phyloP scores from a whole-genome alignment of 2,888 invertebrate genomes.

The Nasonovia ribisnigri region DNA sequence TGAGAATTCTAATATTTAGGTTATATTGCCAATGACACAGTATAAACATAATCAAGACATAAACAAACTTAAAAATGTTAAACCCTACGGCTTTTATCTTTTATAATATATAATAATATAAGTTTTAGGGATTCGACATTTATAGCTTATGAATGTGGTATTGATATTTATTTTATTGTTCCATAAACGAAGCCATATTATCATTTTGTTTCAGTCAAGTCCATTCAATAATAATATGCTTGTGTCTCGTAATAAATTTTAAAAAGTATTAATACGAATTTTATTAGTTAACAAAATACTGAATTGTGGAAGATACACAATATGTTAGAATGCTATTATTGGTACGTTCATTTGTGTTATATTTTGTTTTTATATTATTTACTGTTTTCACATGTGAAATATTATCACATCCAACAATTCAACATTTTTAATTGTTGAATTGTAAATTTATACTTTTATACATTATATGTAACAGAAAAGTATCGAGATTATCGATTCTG shows the following conservation, averaged over 20 bases:
- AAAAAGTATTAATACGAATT: not conserved
- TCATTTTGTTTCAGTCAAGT: not conserved
- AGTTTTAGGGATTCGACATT: not conserved
- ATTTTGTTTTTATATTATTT: not conserved
- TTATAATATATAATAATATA: constrained; percentile 9
- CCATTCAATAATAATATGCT: not conserved
- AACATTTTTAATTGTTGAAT: not conserved
- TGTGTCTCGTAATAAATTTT: not conserved
- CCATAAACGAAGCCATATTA: not conserved
- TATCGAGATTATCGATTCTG: not conserved
- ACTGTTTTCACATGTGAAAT: not conserved
- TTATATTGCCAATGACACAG: not conserved
- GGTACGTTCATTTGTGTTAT: not conserved
- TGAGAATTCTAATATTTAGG: not conserved
- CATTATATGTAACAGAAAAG: not conserved
- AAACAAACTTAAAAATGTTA: not conserved
- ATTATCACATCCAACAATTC: not conserved
- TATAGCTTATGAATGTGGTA: not conserved
- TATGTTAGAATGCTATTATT: constrained; percentile 10
- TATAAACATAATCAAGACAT: not conserved
- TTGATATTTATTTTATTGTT: not conserved
- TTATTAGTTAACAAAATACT: constrained; percentile 1
- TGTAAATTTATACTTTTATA: not conserved
- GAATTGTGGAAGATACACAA: not conserved
- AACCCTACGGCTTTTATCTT: not conserved